Percentiles rank a stretch among this genome's conserved stretches.
These are phyloP conservation scores for Microplitis demolitor DNA, from an alignment of 1,140 invertebrate species.

Conservation along the genomic window DNA sequence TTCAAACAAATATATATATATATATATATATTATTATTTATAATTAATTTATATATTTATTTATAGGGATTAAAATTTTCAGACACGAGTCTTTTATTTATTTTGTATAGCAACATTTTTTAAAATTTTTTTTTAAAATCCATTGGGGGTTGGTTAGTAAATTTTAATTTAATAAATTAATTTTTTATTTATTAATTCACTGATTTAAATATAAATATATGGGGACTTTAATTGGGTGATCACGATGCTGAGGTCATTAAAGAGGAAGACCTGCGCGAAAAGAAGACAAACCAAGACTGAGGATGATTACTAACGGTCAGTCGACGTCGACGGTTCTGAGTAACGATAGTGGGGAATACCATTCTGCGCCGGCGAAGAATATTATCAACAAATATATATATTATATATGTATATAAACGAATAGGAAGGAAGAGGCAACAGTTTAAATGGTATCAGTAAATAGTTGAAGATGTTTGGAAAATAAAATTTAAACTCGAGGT, in stretches of 20 bases:
- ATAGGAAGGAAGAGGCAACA: not conserved
- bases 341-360: slow-evolving; percentile 15
- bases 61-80: slow-evolving; percentile 14
- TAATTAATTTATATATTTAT: not conserved
- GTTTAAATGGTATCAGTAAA: not conserved
- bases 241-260: not conserved
- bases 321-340: not conserved
- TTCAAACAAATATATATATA: no score
- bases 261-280: not conserved
- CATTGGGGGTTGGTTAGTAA: not conserved
- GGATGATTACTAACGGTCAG: slow-evolving; percentile 16
- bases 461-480: no score
- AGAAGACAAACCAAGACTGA: slow-evolving; percentile 14
- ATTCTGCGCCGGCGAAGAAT: slow-evolving; percentile 17
- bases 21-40: not conserved
- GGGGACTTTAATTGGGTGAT: no score
- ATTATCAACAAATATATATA: not conserved
- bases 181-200: no score
- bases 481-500: no score
- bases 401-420: not conserved
- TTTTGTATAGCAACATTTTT: not conserved
- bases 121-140: not conserved
- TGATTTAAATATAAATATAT: no score
- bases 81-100: not conserved
- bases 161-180: no score